Evolutionary conservation across 2,113 vertebrate genomes (phyloP).

Genomic region (Stegastes partitus): DNA sequence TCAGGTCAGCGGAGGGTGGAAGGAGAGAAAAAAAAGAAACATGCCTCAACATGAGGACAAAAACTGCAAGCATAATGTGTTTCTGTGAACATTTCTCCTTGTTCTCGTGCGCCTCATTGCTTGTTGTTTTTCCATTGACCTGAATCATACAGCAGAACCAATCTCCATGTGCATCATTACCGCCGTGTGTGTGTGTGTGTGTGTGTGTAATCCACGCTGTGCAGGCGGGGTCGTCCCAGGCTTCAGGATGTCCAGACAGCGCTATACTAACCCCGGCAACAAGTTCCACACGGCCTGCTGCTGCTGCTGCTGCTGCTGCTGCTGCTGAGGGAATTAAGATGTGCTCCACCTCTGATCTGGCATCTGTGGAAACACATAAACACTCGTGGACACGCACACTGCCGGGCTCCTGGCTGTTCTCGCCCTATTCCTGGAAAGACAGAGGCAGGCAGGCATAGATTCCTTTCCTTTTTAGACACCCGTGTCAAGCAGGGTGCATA

Average conservation of each 20-base stretch:
- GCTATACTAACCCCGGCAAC: slow-evolving; percentile 14
- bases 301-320: slow-evolving; percentile 20
- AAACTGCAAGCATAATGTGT: not conserved
- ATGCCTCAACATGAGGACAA: not conserved
- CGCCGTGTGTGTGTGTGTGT: not conserved
- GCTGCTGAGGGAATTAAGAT: slow-evolving; percentile 56
- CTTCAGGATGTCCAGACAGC: slow-evolving; percentile 48
- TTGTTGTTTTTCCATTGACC: slow-evolving; percentile 9
- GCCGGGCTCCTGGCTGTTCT: slow-evolving; percentile 24
- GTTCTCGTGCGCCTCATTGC: not conserved
- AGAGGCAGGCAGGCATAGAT: slow-evolving; percentile 5
- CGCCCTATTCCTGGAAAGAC: slow-evolving; percentile 45
- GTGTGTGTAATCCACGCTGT: slow-evolving; percentile 10
- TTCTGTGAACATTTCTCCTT: not conserved
- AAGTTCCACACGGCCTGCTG: slow-evolving; percentile 31
- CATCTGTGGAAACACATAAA: slow-evolving; percentile 43
- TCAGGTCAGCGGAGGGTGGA: slow-evolving; percentile 8
- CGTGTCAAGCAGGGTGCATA: not conserved
- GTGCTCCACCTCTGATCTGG: slow-evolving; percentile 63
- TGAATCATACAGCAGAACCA: slow-evolving; percentile 6
- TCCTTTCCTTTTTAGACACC: slow-evolving; percentile 30
- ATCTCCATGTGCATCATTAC: slow-evolving; percentile 1
- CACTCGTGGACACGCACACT: slow-evolving; percentile 19
- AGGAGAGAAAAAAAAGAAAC: not conserved
- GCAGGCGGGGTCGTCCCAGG: slow-evolving; percentile 21